phyloP scores from a whole-genome alignment of 1,140 invertebrate species.

The Cylas formicarius region DNA sequence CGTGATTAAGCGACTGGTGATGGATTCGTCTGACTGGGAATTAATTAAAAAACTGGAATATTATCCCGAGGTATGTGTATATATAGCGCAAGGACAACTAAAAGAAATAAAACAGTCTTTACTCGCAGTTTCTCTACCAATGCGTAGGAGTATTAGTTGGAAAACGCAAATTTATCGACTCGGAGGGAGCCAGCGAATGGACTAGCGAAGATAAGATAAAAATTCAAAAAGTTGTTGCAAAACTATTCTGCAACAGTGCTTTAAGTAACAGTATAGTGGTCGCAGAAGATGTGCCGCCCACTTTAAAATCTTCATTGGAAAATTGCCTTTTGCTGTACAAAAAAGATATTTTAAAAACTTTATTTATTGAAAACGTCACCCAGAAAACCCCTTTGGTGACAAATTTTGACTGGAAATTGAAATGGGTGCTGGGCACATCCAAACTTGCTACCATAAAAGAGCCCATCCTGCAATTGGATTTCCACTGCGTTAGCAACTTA shows the following conservation, averaged over 20 bases:
- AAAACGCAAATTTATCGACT: slow-evolving; percentile 21
- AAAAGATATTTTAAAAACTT: slow-evolving; percentile 31
- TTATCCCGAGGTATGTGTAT: slow-evolving; percentile 13
- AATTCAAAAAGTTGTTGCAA: slow-evolving; percentile 27
- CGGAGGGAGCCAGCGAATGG: slow-evolving; percentile 31
- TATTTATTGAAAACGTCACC: slow-evolving; percentile 28
- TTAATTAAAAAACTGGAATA: slow-evolving; percentile 12
- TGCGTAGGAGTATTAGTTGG: slow-evolving; percentile 30
- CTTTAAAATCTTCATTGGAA: slow-evolving; percentile 19
- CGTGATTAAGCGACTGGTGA: too few species aligned
- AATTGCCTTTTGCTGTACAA: slow-evolving; percentile 32
- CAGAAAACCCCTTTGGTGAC: slow-evolving; percentile 29
- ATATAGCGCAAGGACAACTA: background rate
- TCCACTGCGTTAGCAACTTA: slow-evolving; percentile 29
- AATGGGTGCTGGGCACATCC: slow-evolving; percentile 39
- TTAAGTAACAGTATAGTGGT: slow-evolving; percentile 22
- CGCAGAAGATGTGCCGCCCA: slow-evolving; percentile 17
- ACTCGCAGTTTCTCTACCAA: slow-evolving; percentile 34
- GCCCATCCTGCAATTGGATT: slow-evolving; percentile 35
- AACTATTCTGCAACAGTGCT: slow-evolving; percentile 27
- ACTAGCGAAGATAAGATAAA: slow-evolving; percentile 29
- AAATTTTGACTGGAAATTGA: slow-evolving; percentile 40
- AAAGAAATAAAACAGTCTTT: background rate
- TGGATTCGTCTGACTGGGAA: too few species aligned
- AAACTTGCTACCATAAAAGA: slow-evolving; percentile 30